Conservation (phyloP, 2,888 invertebrate genomes). For the Ceriagrion tenellum region DNA sequence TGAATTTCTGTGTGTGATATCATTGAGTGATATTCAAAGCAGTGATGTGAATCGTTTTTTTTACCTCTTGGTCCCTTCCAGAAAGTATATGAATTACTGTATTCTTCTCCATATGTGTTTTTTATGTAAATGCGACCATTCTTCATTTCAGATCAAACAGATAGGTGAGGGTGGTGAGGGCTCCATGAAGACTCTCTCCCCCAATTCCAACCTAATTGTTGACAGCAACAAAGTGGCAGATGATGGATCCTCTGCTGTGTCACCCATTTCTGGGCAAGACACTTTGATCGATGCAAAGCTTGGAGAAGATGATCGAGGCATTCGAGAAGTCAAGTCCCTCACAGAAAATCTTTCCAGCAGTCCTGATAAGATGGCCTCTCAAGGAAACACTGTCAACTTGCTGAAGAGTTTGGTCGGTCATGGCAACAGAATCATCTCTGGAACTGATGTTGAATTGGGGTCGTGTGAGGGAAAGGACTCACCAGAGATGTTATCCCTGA, state of each 20-base stretch:
- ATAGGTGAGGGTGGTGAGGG: slow-evolving; percentile 74
- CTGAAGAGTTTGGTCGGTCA: not conserved
- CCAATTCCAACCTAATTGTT: slow-evolving; percentile 23
- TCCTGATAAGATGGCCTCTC: not conserved
- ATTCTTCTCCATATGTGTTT: too few relatives aligned
- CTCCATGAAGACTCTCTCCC: not conserved
- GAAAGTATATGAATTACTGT: too few relatives aligned
- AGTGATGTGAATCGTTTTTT: too few relatives aligned
- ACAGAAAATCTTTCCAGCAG: slow-evolving; percentile 73
- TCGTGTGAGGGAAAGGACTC: not conserved
- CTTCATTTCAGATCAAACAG: slow-evolving; percentile 75
- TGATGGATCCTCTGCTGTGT: slow-evolving; percentile 63
- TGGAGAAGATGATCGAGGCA: slow-evolving; percentile 72
- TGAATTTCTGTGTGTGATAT: too few relatives aligned
- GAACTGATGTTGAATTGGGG: not conserved
- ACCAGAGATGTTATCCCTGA: not conserved
- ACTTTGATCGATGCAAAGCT: slow-evolving; percentile 74
- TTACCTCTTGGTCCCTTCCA: too few relatives aligned
- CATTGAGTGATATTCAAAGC: too few relatives aligned
- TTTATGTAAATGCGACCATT: not conserved
- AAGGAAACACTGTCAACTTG: not conserved
- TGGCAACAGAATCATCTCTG: not conserved
- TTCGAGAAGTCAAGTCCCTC: slow-evolving; percentile 75
- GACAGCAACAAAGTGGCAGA: slow-evolving; percentile 70
- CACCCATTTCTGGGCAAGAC: slow-evolving; percentile 74